These are phyloP conservation scores for Aeoliscus strigatus DNA, from an alignment of 2,797 vertebrate species.

Conservation along the genomic window DNA sequence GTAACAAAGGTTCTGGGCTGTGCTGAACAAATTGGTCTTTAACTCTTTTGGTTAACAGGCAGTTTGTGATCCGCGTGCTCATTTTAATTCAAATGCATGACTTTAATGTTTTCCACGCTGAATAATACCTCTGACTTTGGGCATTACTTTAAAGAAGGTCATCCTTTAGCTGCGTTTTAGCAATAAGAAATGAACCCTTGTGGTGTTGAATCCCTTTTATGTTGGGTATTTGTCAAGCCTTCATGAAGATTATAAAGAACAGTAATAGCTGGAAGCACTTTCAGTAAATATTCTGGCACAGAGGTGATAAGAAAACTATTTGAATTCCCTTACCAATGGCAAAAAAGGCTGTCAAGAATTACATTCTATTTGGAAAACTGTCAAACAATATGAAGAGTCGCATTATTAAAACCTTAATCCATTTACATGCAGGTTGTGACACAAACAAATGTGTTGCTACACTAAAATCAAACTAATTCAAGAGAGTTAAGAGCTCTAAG, in stretches of 20 bases:
- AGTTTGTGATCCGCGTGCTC: constrained; percentile 30
- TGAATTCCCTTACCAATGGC: constrained; percentile 26
- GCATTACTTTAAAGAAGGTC: constrained; percentile 49
- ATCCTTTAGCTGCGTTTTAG: constrained; percentile 40
- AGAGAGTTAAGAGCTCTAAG: constrained; percentile 9
- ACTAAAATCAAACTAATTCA: constrained; percentile 15
- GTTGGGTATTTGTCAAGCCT: constrained; percentile 43
- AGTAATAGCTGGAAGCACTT: constrained; percentile 46
- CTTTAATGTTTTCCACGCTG: constrained; percentile 42
- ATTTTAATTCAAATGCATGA: constrained; percentile 50
- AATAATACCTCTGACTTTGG: constrained; percentile 41
- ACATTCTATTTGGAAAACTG: constrained; percentile 34
- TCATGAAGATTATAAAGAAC: constrained; percentile 53
- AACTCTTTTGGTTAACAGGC: constrained; percentile 34
- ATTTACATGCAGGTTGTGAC: constrained; percentile 27
- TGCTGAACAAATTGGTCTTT: constrained; percentile 36
- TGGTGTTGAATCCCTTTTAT: constrained; percentile 48
- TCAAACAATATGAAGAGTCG: constrained; percentile 12
- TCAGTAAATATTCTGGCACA: constrained; percentile 53
- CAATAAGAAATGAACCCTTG: constrained; percentile 28
- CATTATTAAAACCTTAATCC: constrained; percentile 36
- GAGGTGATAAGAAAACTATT: constrained; percentile 53
- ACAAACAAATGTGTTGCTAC: constrained; percentile 28
- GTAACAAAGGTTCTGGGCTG: constrained; percentile 28
- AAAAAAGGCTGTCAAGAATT: constrained; percentile 32